phyloP scores from a whole-genome alignment of 2,113 vertebrate species.

The Ammodytes marinus region DNA sequence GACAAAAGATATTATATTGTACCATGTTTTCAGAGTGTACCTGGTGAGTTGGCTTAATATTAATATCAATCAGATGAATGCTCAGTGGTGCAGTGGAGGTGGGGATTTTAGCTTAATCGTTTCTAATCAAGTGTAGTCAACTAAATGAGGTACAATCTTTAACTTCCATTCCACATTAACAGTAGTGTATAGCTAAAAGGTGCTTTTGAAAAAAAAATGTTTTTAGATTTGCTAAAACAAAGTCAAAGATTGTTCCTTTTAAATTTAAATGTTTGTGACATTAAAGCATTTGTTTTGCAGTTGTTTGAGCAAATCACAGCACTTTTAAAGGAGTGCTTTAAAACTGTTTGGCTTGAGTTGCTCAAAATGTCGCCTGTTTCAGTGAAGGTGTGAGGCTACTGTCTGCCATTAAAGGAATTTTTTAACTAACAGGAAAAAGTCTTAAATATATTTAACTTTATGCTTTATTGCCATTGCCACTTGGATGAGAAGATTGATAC shows the following conservation, averaged over 20 bases:
- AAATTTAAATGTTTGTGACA: not conserved
- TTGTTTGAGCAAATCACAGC: conserved; percentile 12
- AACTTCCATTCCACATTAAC: not conserved
- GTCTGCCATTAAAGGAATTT: not conserved
- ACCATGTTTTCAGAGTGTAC: conserved; percentile 36
- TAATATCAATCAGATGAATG: not conserved
- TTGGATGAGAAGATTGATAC: conserved; percentile 11
- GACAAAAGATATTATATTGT: conserved; percentile 38
- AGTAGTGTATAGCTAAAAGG: not conserved
- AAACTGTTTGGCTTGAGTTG: not conserved
- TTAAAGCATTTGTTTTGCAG: conserved; percentile 7
- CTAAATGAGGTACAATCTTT: conserved; percentile 35
- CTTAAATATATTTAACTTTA: no score
- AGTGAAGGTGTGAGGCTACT: conserved; percentile 10
- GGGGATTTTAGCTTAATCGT: conserved; percentile 4
- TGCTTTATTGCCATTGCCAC: not conserved
- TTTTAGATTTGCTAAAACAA: not conserved
- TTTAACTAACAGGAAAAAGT: conserved; percentile 1
- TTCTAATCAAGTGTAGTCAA: not conserved
- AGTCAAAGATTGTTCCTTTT: conserved; percentile 51
- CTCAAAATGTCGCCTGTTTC: conserved; percentile 16
- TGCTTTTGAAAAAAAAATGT: not conserved
- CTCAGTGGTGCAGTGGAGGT: not conserved
- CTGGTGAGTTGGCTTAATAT: conserved; percentile 7
- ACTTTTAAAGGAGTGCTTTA: not conserved